phyloP scores from a whole-genome alignment of 2,113 vertebrate genomes.

The Myanophis thanlyinensis region DNA sequence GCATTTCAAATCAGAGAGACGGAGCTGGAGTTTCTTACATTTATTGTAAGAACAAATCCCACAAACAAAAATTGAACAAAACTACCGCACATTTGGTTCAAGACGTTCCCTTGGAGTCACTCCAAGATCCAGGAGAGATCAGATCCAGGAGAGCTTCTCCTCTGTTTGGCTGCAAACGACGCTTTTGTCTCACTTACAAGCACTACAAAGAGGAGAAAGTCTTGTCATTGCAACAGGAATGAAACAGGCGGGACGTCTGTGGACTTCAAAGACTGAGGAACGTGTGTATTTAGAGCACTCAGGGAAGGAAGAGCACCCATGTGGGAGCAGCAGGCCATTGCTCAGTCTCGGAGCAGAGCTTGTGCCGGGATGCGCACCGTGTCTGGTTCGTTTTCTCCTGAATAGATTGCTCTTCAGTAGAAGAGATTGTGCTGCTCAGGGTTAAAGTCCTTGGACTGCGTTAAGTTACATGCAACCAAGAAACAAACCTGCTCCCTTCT shows the following conservation, averaged over 20 bases:
- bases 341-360: background rate
- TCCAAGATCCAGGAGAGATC: background rate
- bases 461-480: background rate
- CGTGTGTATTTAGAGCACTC: background rate
- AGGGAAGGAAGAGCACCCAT: background rate
- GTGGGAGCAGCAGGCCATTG: too few relatives aligned
- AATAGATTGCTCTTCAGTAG: background rate
- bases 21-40: background rate
- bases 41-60: background rate
- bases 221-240: background rate
- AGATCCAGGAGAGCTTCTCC: background rate
- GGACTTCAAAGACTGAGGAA: background rate
- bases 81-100: background rate
- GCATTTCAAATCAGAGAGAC: background rate
- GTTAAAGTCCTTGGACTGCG: background rate
- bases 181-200: background rate
- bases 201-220: background rate
- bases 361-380: background rate
- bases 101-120: background rate
- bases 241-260: background rate
- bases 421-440: background rate
- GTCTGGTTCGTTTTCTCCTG: background rate
- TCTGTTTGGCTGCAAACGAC: background rate
- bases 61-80: background rate
- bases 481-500: background rate